These are phyloP conservation scores for Lysandra bellargus DNA, from an alignment of 2,888 invertebrate species.

Conservation along the genomic window DNA sequence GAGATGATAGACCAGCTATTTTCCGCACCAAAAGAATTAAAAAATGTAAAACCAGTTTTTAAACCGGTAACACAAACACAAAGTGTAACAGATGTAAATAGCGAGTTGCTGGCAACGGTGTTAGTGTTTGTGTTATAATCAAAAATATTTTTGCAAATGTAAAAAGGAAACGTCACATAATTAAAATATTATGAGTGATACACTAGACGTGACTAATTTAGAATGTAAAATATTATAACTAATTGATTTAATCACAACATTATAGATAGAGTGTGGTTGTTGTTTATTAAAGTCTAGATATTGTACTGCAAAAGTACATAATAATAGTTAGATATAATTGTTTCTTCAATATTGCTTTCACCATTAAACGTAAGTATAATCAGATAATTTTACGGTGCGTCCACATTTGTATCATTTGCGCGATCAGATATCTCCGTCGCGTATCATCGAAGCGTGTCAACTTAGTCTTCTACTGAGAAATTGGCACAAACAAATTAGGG, in stretches of 20 bases:
- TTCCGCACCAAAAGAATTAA: not conserved
- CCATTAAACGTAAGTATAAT: not conserved
- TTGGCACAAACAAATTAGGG: not conserved
- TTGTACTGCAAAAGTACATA: not conserved
- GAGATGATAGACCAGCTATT: not conserved
- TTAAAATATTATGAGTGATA: not conserved
- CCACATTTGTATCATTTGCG: too few relatives aligned
- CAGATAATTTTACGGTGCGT: not conserved
- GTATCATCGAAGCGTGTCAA: too few relatives aligned
- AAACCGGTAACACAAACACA: not conserved
- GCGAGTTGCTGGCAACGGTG: not conserved
- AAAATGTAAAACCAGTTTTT: slow-evolving; percentile 1
- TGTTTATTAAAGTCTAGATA: not conserved
- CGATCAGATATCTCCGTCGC: too few relatives aligned
- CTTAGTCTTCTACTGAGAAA: not conserved
- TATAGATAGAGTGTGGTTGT: not conserved
- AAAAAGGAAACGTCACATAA: not conserved
- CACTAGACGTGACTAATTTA: not conserved
- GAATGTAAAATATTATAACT: not conserved
- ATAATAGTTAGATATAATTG: not conserved
- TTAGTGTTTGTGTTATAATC: not conserved
- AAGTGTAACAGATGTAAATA: not conserved
- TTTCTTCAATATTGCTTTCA: not conserved
- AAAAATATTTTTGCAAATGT: not conserved
- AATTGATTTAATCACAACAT: not conserved